Percentiles rank a stretch among this genome's conserved stretches.
phyloP scores from a whole-genome alignment of 2,113 vertebrate species.

The Hemibagrus wyckioides region DNA sequence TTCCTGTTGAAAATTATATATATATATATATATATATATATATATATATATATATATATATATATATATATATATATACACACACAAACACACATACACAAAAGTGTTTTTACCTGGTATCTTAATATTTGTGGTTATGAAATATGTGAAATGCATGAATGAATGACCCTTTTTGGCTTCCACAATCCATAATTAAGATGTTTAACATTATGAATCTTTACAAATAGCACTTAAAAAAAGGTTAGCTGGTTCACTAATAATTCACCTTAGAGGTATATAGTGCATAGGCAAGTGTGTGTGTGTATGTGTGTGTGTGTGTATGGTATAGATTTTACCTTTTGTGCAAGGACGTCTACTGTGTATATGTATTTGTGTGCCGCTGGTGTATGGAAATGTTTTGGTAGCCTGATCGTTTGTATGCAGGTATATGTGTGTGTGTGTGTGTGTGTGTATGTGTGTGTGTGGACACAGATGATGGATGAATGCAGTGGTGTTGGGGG shows the following conservation, averaged over 20 bases:
- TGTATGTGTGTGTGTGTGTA: not conserved
- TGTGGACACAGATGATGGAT: constrained; percentile 16
- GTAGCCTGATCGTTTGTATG: not conserved
- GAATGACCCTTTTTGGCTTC: not conserved
- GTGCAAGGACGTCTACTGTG: not conserved
- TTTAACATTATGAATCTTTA: not conserved
- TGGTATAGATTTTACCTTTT: not conserved
- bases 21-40: too few relatives aligned
- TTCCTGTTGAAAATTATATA: not conserved
- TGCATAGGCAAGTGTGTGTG: not conserved
- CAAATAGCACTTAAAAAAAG: too few relatives aligned
- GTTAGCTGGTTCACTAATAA: too few relatives aligned
- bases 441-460: constrained; percentile 19
- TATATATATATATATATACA: too few relatives aligned
- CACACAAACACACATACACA: too few relatives aligned
- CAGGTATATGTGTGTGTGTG: constrained; percentile 9
- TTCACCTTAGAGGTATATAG: not conserved
- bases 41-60: too few relatives aligned
- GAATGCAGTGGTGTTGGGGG: constrained; percentile 12
- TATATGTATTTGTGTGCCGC: not conserved
- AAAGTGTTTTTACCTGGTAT: too few relatives aligned
- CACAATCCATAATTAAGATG: too few relatives aligned
- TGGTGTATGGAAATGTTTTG: not conserved
- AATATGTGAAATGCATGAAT: not conserved
- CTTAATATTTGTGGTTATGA: not conserved